A percentile compares a stretch with the other conserved stretches of the same genome.
Conservation (phyloP, 1,140 invertebrate genomes). For the Lerema accius region DNA sequence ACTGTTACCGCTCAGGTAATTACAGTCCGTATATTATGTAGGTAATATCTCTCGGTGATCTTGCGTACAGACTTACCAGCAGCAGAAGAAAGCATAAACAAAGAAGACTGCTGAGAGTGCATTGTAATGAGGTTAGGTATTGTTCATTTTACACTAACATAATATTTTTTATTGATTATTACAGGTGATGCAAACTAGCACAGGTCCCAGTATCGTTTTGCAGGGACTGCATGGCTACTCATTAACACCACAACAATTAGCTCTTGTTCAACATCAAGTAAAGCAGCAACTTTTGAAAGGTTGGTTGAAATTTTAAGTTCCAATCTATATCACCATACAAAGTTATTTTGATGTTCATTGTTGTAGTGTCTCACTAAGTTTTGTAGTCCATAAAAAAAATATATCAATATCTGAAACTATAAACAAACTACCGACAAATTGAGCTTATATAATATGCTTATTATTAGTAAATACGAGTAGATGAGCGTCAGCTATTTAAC, state of each 20-base stretch:
- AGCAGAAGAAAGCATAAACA: too few species aligned
- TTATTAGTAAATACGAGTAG: too few species aligned
- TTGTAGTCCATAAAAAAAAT: too few species aligned
- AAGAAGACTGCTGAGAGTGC: too few species aligned
- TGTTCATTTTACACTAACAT: constrained; percentile 14
- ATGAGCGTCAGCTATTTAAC: too few species aligned
- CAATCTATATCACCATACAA: not conserved
- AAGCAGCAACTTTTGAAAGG: constrained; percentile 94
- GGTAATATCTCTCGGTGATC: not conserved
- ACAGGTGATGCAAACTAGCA: constrained; percentile 90
- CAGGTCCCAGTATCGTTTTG: constrained; percentile 92
- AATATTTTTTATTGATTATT: constrained; percentile 27
- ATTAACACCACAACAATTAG: constrained; percentile 90
- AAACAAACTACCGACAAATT: too few species aligned
- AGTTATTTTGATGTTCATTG: not conserved
- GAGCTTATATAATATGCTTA: too few species aligned
- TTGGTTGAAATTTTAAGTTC: constrained; percentile 57
- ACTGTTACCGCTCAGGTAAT: constrained; percentile 89
- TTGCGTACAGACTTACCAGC: too few species aligned
- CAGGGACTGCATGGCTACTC: constrained; percentile 92
- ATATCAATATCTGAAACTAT: too few species aligned
- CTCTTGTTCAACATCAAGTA: constrained; percentile 92
- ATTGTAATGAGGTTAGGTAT: too few species aligned
- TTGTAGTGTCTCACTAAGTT: too few species aligned
- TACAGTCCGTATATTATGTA: not conserved